A percentile compares a stretch with the other conserved stretches of the same genome.
phyloP scores from a whole-genome alignment of 2,888 invertebrate genomes.

The Hoplodrina ambigua region DNA sequence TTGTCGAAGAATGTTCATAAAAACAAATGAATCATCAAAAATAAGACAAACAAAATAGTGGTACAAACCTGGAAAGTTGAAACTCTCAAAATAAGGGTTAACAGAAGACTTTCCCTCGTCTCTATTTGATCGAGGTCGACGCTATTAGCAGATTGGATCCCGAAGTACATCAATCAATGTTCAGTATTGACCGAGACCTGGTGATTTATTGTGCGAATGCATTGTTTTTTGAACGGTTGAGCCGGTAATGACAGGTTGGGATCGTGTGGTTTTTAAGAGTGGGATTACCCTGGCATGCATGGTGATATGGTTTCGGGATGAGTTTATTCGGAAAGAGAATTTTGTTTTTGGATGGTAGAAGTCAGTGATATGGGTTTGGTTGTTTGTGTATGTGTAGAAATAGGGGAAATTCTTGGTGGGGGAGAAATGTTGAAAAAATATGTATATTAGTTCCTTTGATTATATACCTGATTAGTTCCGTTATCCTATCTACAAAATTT shows the following conservation, averaged over 20 bases:
- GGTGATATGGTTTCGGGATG: not conserved
- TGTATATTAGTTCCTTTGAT: too few species aligned
- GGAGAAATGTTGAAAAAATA: too few species aligned
- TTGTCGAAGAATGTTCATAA: not conserved
- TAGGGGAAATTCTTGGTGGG: too few species aligned
- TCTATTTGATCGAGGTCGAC: constrained; percentile 73
- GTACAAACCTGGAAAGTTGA: constrained; percentile 63
- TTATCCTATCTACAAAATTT: too few species aligned
- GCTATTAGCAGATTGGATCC: constrained; percentile 76
- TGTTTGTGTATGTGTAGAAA: too few species aligned
- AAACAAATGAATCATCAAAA: constrained; percentile 38
- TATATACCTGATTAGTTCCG: too few species aligned
- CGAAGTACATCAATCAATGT: constrained; percentile 70
- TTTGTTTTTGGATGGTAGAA: not conserved
- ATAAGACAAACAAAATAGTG: constrained; percentile 13
- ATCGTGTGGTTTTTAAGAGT: constrained; percentile 1
- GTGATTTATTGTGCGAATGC: constrained; percentile 70
- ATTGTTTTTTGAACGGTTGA: constrained; percentile 61
- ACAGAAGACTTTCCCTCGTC: constrained; percentile 72
- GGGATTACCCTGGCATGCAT: not conserved
- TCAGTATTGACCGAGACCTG: constrained; percentile 60
- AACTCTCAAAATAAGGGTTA: constrained; percentile 72
- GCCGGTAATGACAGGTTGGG: constrained; percentile 39
- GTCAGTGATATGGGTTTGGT: too few species aligned
- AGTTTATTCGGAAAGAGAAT: not conserved